These are phyloP conservation scores for Dyspetes luteomarginatus DNA, from an alignment of 2,888 invertebrate genomes.

Conservation along the genomic window DNA sequence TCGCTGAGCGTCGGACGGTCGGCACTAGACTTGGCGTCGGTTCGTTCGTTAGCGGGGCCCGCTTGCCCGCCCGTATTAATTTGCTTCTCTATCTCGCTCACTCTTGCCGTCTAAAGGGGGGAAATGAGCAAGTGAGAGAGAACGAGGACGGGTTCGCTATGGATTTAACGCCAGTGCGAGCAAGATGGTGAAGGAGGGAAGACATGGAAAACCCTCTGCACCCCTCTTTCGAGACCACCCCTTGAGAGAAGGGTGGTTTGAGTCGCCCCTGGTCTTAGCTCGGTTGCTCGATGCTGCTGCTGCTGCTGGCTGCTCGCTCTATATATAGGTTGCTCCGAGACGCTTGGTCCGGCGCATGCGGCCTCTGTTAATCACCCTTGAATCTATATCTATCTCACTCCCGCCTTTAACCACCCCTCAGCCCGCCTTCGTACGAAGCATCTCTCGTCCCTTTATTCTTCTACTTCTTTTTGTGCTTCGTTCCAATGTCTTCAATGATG, in stretches of 20 bases:
- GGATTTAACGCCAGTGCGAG: slow-evolving; percentile 34
- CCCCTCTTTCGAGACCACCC: slow-evolving; percentile 61
- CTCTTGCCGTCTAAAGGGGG: slow-evolving; percentile 60
- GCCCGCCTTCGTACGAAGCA: slow-evolving; percentile 17
- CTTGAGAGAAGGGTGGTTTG: slow-evolving; percentile 72
- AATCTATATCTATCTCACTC: slow-evolving; percentile 67
- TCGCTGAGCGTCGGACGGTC: slow-evolving; percentile 77
- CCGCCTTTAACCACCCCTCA: slow-evolving; percentile 67
- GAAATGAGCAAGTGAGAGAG: slow-evolving; percentile 63
- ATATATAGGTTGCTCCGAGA: slow-evolving; percentile 71
- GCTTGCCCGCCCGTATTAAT: slow-evolving; percentile 82
- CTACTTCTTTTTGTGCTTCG: slow-evolving; percentile 1
- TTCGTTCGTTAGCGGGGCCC: slow-evolving; percentile 82
- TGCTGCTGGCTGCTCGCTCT: too few relatives aligned
- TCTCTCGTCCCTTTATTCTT: background rate
- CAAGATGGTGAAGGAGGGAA: slow-evolving; percentile 41
- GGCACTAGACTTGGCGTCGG: slow-evolving; percentile 82
- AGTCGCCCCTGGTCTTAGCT: slow-evolving; percentile 78
- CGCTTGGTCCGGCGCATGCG: slow-evolving; percentile 77
- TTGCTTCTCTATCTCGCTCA: slow-evolving; percentile 79
- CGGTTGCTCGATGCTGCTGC: slow-evolving; percentile 66
- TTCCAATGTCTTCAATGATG: too few relatives aligned
- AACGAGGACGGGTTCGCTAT: slow-evolving; percentile 31
- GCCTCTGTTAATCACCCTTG: slow-evolving; percentile 77
- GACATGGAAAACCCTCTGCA: slow-evolving; percentile 53